Evolutionary conservation across 2,113 vertebrate genomes (phyloP), one percentile per base, ranked within the genome.

Genomic region (Nematolebias whitei): DNA sequence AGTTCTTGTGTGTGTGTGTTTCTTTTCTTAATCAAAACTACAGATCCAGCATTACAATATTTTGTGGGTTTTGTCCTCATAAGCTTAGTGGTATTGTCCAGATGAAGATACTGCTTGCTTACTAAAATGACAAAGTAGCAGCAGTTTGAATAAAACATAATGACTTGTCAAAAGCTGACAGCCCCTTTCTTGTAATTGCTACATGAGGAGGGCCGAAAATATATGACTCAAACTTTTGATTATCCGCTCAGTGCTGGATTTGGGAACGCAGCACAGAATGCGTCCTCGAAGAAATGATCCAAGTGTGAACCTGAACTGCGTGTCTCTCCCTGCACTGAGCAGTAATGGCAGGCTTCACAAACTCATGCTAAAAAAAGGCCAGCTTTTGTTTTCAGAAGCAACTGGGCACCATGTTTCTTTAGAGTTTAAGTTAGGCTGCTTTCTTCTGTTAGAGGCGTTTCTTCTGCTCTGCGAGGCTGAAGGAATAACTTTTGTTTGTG

Each of bases 401-500:
- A 39, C 53, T 53, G n/a, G 35, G 63, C 1, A 14, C n/a, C 45
- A 47, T 12, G n/a, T 13, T 14, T 39, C 49, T n/a, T 60, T 32
- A 20, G 52, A 55, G n/a, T 19, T 55, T 55, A 19, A 55, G 52
- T 39, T n/a, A 22, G 22, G 39, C 39, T 64, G 39, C 49, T 0
- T 38, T 50, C 39, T 52, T n/a, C 41, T 35, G 12, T 38, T 19
- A 35, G 0, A 32, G 5, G 32, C 22, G 26, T 62, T 20, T 54
- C 13, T 47, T 68, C 15, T 49, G 58, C 13, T 15, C 26, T 50
- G 18, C 41, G 47, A 53, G 41, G 3, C 40, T 24, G 40, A 1
- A 63, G 2, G 44, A 55, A 55, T 55, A 50, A 18, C 51, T 43
- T 40, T 35, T 12, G 41, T 48, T 50, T 29, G 47, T 51, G 55